Conservation (phyloP, 1,140 invertebrate genomes). For the Aphelenchoides avenae region DNA sequence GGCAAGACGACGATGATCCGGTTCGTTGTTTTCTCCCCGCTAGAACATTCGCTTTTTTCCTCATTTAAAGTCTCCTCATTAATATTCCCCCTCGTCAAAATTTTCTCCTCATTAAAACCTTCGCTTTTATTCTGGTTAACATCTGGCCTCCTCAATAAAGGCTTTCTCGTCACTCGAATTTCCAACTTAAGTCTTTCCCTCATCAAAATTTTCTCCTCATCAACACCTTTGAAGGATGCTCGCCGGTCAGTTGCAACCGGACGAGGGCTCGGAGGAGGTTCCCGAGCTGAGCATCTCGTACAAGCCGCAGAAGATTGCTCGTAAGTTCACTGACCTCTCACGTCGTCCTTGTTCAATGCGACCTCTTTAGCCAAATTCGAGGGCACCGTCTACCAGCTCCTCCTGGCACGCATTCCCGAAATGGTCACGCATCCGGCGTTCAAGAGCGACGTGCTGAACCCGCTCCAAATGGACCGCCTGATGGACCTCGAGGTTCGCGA, state of each 20-base stretch:
- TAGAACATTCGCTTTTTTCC: too few species aligned
- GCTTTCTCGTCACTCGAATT: not conserved
- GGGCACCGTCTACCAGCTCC: constrained; percentile 71
- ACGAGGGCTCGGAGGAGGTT: constrained; percentile 77
- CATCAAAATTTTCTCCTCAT: constrained; percentile 7
- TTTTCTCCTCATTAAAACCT: constrained; percentile 1
- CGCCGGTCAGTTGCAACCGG: constrained; percentile 86
- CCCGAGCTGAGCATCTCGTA: constrained; percentile 95
- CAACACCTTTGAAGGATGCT: constrained; percentile 71
- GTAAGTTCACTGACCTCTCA: too few species aligned
- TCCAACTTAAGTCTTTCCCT: constrained; percentile 28
- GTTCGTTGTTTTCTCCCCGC: too few species aligned
- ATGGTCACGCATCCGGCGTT: constrained; percentile 72
- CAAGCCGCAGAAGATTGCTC: constrained; percentile 99
- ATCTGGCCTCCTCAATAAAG: not conserved
- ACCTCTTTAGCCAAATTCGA: too few species aligned
- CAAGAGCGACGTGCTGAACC: constrained; percentile 98
- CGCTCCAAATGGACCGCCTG: constrained; percentile 91
- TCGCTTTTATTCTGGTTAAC: not conserved
- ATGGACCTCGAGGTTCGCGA: constrained; percentile 97
- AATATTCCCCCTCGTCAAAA: too few species aligned
- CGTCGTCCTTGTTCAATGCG: too few species aligned
- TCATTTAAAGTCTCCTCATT: too few species aligned
- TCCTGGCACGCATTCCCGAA: constrained; percentile 32
- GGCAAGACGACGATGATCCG: constrained; percentile 97